phyloP scores from a whole-genome alignment of 2,113 vertebrate genomes.

The Pseudois nayaur region DNA sequence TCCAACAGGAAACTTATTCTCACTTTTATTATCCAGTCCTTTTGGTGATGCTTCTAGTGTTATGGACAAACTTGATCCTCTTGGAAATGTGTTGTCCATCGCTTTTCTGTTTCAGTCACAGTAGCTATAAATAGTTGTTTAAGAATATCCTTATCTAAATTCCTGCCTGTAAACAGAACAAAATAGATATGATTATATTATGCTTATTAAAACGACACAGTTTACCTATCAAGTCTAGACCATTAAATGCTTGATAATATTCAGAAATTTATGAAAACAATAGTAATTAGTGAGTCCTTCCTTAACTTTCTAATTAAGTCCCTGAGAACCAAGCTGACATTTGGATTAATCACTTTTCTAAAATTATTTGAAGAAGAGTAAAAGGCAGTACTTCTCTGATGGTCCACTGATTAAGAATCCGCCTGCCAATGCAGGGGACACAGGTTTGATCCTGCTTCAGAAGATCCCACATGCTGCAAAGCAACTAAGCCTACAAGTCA shows the following conservation, averaged over 20 bases:
- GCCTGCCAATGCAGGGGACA: not conserved
- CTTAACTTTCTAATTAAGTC: constrained; percentile 16
- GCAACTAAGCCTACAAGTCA: not conserved
- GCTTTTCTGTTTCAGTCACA: constrained; percentile 71
- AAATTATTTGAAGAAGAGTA: not conserved
- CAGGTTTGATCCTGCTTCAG: not conserved
- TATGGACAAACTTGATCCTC: constrained; percentile 26
- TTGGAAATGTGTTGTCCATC: constrained; percentile 40
- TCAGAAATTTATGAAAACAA: constrained; percentile 8
- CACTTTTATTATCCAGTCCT: not conserved
- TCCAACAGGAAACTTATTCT: not conserved
- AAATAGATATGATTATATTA: constrained; percentile 18
- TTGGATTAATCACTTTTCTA: constrained; percentile 30
- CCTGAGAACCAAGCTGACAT: not conserved
- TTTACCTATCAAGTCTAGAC: not conserved
- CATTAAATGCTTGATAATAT: not conserved
- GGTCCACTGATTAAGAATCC: not conserved
- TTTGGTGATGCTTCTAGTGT: not conserved
- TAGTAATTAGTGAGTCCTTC: not conserved
- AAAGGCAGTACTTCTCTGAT: not conserved
- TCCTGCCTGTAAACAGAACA: constrained; percentile 85
- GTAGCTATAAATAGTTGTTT: constrained; percentile 85
- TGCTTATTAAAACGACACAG: constrained; percentile 1
- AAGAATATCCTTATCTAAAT: constrained; percentile 91
- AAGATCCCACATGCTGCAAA: not conserved